Conservation (phyloP, 2,113 vertebrate genomes). For the Corynorhinus townsendii region DNA sequence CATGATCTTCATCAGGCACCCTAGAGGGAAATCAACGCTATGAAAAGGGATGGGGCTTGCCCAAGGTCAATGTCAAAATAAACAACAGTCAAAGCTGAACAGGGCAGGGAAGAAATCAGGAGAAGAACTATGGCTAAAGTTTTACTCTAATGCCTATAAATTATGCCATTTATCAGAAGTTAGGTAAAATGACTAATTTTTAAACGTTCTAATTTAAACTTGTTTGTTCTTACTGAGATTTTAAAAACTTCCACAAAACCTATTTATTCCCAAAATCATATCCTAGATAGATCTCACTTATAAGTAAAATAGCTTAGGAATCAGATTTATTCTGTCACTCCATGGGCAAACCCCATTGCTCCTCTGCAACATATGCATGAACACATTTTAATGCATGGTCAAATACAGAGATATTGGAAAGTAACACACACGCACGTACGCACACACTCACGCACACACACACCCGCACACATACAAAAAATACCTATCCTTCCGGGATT, state of each 20-base stretch:
- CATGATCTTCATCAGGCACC: neutral
- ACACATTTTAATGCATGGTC: neutral
- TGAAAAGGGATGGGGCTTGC: neutral
- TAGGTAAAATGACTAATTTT: neutral
- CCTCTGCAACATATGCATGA: neutral
- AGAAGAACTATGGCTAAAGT: neutral
- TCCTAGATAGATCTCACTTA: neutral
- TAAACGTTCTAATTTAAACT: neutral
- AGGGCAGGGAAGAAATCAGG: neutral
- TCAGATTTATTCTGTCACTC: neutral
- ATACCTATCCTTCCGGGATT: neutral
- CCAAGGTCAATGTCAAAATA: conserved; percentile 1
- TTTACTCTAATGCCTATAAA: neutral
- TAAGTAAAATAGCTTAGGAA: neutral
- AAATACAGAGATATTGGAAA: neutral
- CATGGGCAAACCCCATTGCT: neutral
- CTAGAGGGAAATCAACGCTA: neutral
- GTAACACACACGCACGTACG: neutral
- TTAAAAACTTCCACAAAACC: neutral
- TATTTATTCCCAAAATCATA: neutral
- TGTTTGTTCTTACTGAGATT: neutral
- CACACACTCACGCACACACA: neutral
- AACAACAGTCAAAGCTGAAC: neutral
- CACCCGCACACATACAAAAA: neutral
- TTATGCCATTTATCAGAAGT: neutral